These are phyloP conservation scores for Eulithis prunata DNA, from an alignment of 2,888 invertebrate species.

Conservation along the genomic window DNA sequence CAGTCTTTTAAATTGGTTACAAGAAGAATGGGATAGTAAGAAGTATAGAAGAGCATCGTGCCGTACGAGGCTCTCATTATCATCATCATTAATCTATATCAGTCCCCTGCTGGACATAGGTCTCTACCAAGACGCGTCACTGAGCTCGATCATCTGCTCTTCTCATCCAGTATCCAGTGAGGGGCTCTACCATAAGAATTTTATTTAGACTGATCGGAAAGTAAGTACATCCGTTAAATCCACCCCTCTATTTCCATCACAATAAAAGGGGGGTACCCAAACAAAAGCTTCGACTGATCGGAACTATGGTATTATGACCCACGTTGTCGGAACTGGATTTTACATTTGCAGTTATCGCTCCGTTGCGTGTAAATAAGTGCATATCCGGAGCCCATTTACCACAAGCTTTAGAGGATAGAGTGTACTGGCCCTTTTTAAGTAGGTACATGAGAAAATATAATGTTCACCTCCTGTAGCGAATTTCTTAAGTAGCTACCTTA, in stretches of 20 bases:
- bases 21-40: not conserved
- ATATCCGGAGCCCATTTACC: conserved; percentile 72
- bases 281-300: conserved; percentile 8
- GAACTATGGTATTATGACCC: conserved; percentile 4
- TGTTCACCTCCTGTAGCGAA: too few species aligned
- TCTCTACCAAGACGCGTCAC: too few species aligned
- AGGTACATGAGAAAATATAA: too few species aligned
- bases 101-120: too few species aligned
- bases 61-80: too few species aligned
- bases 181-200: too few species aligned
- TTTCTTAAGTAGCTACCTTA: too few species aligned
- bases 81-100: too few species aligned
- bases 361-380: conserved; percentile 55
- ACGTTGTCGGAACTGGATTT: conserved; percentile 11
- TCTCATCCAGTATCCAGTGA: too few species aligned
- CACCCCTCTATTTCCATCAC: conserved; percentile 8
- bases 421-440: not conserved
- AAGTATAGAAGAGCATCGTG: too few species aligned
- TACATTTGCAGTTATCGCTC: conserved; percentile 15
- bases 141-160: too few species aligned
- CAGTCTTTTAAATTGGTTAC: not conserved
- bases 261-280: not conserved
- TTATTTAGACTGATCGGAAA: too few species aligned
- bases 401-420: conserved; percentile 1
- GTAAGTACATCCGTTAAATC: conserved; percentile 8